These are phyloP conservation scores for Lasioglossum figueresi DNA, from an alignment of 2,888 invertebrate genomes.

Conservation along the genomic window DNA sequence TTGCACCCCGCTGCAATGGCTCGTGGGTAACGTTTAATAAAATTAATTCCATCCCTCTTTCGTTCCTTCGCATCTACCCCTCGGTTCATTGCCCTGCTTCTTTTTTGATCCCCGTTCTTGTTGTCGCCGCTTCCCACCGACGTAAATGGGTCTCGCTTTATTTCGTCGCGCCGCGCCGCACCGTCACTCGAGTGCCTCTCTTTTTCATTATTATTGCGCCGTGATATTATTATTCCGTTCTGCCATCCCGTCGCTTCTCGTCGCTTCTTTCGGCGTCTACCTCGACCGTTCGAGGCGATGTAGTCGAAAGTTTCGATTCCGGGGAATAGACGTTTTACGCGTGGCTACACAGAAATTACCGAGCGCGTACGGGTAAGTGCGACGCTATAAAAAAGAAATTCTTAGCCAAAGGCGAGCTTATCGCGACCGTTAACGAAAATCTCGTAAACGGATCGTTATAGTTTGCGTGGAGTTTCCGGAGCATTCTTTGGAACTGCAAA, in stretches of 20 bases:
- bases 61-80: background rate
- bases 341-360: background rate
- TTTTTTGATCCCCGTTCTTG: slow-evolving; percentile 32
- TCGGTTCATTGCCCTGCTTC: slow-evolving; percentile 19
- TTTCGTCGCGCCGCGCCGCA: slow-evolving; percentile 34
- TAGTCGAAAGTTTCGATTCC: background rate
- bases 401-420: slow-evolving; percentile 39
- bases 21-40: slow-evolving; percentile 69
- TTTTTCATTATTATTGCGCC: slow-evolving; percentile 17
- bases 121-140: slow-evolving; percentile 27
- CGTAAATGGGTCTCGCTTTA: slow-evolving; percentile 53
- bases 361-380: background rate
- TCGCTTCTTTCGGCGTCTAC: background rate
- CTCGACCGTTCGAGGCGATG: background rate
- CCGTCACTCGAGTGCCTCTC: slow-evolving; percentile 3
- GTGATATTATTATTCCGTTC: slow-evolving; percentile 46
- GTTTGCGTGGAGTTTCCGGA: slow-evolving; percentile 12
- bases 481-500: slow-evolving; percentile 58
- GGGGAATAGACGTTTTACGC: background rate
- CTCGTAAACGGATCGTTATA: slow-evolving; percentile 51
- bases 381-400: slow-evolving; percentile 26
- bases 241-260: background rate
- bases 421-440: slow-evolving; percentile 61
- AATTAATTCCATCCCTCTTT: slow-evolving; percentile 64
- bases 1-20: slow-evolving; percentile 61